Percentiles rank a stretch among this genome's conserved stretches.
Evolutionary conservation across 2,113 vertebrate species (phyloP).

Genomic region (Mastomys coucha): DNA sequence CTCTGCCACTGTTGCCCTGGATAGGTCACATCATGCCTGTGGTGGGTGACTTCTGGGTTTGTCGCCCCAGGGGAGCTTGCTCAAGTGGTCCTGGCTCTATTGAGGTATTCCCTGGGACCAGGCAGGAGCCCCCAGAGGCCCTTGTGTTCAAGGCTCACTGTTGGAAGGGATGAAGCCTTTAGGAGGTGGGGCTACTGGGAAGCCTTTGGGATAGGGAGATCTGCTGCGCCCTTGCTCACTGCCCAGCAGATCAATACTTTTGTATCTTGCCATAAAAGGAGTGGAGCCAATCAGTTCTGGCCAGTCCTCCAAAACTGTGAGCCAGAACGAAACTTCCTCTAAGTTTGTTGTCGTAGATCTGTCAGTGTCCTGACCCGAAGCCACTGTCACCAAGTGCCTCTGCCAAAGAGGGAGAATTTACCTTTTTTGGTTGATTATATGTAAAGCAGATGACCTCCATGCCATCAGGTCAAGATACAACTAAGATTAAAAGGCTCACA

Average conservation of each 20-base stretch:
- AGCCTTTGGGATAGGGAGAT: background rate
- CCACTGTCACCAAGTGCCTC: too few species aligned
- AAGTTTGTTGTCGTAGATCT: too few species aligned
- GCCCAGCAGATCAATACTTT: background rate
- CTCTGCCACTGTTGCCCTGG: background rate
- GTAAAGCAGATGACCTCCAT: background rate
- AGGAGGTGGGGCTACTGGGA: background rate
- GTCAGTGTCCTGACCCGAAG: background rate
- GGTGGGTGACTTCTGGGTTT: background rate
- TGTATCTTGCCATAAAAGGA: background rate
- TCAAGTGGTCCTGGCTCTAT: background rate
- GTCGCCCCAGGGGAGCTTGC: background rate
- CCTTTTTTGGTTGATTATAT: too few species aligned
- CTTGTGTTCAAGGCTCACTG: too few species aligned
- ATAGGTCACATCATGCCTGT: fast-evolving
- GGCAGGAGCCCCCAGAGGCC: background rate
- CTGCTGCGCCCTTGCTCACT: background rate
- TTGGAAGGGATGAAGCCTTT: background rate
- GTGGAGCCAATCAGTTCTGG: background rate
- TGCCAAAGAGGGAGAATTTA: too few species aligned
- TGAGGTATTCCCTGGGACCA: too few species aligned
- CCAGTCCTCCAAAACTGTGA: background rate
- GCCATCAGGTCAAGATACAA: background rate
- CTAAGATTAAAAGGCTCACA: background rate
- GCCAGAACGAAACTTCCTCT: background rate